Conservation (phyloP, 1,140 invertebrate genomes). For the Cyrtorhinus lividipennis region DNA sequence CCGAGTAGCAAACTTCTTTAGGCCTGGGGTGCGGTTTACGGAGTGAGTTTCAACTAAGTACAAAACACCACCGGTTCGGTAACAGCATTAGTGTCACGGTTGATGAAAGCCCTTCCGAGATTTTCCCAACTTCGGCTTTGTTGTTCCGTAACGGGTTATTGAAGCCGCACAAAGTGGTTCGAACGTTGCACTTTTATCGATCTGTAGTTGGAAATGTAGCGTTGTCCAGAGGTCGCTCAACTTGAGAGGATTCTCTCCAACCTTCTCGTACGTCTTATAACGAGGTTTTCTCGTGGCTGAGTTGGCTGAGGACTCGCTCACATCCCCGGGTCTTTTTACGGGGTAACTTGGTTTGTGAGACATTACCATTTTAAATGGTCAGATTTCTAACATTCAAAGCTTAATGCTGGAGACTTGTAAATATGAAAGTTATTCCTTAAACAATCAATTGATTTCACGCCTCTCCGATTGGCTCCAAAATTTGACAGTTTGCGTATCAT, state of each 20-base stretch:
- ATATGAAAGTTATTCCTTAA: too few relatives aligned
- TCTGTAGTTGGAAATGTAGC: not conserved
- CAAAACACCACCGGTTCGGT: too few relatives aligned
- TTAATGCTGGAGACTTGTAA: too few relatives aligned
- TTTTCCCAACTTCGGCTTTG: not conserved
- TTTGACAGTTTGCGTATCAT: too few relatives aligned
- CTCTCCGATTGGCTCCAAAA: too few relatives aligned
- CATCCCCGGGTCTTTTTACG: not conserved
- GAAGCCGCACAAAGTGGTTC: not conserved
- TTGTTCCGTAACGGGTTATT: not conserved
- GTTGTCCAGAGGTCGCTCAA: not conserved
- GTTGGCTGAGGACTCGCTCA: not conserved
- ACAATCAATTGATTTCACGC: too few relatives aligned
- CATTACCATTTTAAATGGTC: not conserved
- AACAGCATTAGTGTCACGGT: too few relatives aligned
- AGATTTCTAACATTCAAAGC: too few relatives aligned
- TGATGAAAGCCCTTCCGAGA: too few relatives aligned
- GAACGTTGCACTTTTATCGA: not conserved
- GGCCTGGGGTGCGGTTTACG: too few relatives aligned
- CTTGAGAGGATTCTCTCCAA: not conserved
- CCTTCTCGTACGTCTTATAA: not conserved
- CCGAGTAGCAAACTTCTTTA: too few relatives aligned
- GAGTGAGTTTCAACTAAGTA: too few relatives aligned
- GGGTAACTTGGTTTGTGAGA: not conserved
- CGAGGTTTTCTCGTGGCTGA: not conserved